A percentile compares a stretch with the other conserved stretches of the same genome.
phyloP scores from a whole-genome alignment of 2,113 vertebrate species.

The Melanostigma gelatinosum region DNA sequence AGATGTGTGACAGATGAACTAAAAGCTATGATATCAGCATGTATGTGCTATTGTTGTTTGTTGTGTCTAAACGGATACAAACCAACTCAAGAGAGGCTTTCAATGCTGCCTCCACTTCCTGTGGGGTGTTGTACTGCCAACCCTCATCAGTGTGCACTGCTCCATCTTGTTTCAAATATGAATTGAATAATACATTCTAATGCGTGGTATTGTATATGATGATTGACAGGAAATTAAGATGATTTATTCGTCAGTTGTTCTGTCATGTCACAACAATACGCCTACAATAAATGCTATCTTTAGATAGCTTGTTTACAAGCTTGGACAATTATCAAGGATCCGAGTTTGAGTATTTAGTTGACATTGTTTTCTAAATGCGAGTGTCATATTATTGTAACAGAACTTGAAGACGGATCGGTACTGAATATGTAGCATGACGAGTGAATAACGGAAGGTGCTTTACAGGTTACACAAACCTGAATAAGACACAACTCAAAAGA shows the following conservation, averaged over 20 bases:
- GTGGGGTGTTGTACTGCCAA: not conserved
- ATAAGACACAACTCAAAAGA: not conserved
- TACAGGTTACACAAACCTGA: conserved; percentile 3
- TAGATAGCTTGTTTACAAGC: not conserved
- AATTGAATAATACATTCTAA: not conserved
- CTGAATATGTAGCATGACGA: not conserved
- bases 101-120: not conserved
- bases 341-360: not conserved
- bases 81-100: not conserved
- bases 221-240: not conserved
- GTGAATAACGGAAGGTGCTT: not conserved
- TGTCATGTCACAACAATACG: not conserved
- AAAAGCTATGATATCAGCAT: not conserved
- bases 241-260: not conserved
- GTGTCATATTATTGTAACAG: not conserved
- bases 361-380: not conserved
- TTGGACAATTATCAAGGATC: not conserved
- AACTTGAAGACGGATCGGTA: not conserved
- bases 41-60: not conserved
- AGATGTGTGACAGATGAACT: not conserved
- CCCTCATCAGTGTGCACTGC: not conserved
- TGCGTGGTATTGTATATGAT: not conserved
- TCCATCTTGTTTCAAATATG: not conserved
- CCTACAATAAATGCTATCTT: not conserved
- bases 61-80: conserved; percentile 5